phyloP scores from a whole-genome alignment of 2,888 invertebrate species.

The Pasiphila rectangulata region DNA sequence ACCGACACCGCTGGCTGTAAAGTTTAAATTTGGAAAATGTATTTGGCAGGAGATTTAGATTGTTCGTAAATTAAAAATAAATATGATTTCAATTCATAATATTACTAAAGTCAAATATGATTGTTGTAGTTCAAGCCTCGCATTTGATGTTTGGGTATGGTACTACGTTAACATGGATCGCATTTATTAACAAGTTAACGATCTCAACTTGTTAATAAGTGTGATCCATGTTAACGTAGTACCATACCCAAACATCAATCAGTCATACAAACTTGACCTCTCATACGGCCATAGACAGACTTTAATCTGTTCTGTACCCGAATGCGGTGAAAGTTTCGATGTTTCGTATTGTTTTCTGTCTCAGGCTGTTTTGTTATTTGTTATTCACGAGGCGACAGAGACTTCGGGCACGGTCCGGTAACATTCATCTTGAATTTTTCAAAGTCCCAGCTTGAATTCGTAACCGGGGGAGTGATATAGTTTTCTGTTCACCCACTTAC shows the following conservation, averaged over 20 bases:
- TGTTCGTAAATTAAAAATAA: too few species aligned
- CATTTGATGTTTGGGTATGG: too few species aligned
- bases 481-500: constrained; percentile 16
- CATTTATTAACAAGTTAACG: too few species aligned
- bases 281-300: constrained; percentile 3
- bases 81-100: too few species aligned
- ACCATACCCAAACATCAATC: neutral
- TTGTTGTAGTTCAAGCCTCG: too few species aligned
- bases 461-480: constrained; percentile 21
- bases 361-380: constrained; percentile 33
- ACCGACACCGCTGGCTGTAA: too few species aligned
- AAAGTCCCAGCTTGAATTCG: constrained; percentile 35
- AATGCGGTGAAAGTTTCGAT: constrained; percentile 34
- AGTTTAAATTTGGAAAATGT: too few species aligned
- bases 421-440: constrained; percentile 40
- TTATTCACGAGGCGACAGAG: constrained; percentile 40
- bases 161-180: too few species aligned
- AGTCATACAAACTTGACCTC: neutral
- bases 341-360: constrained; percentile 38
- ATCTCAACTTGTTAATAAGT: too few species aligned
- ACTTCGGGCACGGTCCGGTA: constrained; percentile 36
- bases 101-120: too few species aligned
- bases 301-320: constrained; percentile 5
- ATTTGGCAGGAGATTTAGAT: too few species aligned
- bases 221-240: too few species aligned